Conservation (phyloP, 2,113 vertebrate species). For the Eurypyga helias region DNA sequence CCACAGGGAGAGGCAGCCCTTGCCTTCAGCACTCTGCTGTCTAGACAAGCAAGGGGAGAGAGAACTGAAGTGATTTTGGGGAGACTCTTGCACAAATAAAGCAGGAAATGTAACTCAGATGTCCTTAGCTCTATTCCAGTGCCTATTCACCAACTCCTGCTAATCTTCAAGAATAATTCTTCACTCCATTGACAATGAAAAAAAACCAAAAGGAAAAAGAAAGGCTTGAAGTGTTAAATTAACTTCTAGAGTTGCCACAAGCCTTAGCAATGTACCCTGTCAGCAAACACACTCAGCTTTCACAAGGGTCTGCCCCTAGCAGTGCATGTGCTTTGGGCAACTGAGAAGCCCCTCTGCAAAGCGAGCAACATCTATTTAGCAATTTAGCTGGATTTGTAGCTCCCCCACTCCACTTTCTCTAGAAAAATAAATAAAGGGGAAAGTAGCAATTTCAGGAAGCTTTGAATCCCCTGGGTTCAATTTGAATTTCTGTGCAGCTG, state of each 20-base stretch:
- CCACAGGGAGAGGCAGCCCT: neutral
- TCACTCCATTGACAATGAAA: neutral
- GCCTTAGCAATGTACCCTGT: neutral
- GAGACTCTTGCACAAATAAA: slow-evolving; percentile 1
- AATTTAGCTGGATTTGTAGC: neutral
- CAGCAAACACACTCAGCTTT: neutral
- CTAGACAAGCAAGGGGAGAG: neutral
- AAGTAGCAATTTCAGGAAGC: neutral
- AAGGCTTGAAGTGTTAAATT: neutral
- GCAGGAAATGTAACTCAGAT: slow-evolving; percentile 23
- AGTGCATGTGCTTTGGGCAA: neutral
- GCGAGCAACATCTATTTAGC: neutral
- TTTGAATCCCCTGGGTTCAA: neutral
- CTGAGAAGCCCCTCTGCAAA: neutral
- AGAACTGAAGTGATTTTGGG: neutral
- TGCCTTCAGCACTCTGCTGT: slow-evolving; percentile 4
- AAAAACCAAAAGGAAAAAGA: neutral
- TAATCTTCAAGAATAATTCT: slow-evolving; percentile 15
- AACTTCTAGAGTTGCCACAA: neutral
- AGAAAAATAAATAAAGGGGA: neutral
- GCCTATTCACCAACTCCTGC: neutral
- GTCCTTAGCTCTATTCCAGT: neutral
- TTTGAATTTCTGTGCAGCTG: neutral
- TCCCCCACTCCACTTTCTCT: neutral
- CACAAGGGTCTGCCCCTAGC: neutral